These are phyloP conservation scores for Mustelus asterias DNA, from an alignment of 2,113 vertebrate genomes.

Conservation along the genomic window DNA sequence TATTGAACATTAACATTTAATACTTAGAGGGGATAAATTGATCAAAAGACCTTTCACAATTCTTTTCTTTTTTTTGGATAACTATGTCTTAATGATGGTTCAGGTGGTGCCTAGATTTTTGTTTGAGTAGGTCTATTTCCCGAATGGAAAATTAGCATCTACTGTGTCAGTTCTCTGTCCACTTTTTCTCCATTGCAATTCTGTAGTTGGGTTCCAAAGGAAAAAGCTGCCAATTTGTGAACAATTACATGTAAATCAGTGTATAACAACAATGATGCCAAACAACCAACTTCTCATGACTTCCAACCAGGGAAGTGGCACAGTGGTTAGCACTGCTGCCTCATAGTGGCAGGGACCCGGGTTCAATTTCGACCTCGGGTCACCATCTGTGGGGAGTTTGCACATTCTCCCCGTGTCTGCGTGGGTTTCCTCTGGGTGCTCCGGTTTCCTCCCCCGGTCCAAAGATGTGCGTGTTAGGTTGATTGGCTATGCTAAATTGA, in stretches of 20 bases:
- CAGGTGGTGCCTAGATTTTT: not conserved
- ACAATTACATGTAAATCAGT: not conserved
- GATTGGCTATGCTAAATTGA: too few relatives aligned
- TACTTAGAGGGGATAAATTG: too few relatives aligned
- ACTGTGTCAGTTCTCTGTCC: not conserved
- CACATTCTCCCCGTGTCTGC: too few relatives aligned
- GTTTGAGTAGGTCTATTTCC: not conserved
- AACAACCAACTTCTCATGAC: not conserved
- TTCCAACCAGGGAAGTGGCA: not conserved
- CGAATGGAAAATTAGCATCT: not conserved
- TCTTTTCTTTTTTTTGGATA: not conserved
- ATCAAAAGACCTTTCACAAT: not conserved
- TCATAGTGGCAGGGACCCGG: too few relatives aligned
- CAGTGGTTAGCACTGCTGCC: too few relatives aligned
- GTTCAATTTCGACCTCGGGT: too few relatives aligned
- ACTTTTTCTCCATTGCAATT: not conserved
- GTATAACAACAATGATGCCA: not conserved
- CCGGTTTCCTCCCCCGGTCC: too few relatives aligned
- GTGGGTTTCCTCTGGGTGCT: too few relatives aligned
- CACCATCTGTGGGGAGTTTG: too few relatives aligned
- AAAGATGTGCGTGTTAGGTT: too few relatives aligned
- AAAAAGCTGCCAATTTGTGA: not conserved
- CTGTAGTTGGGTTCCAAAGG: not conserved
- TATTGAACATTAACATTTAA: conserved; percentile 43
- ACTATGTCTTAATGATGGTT: not conserved